Evolutionary conservation across 1,140 invertebrate species (phyloP).

Genomic region (Melanaphis sacchari): DNA sequence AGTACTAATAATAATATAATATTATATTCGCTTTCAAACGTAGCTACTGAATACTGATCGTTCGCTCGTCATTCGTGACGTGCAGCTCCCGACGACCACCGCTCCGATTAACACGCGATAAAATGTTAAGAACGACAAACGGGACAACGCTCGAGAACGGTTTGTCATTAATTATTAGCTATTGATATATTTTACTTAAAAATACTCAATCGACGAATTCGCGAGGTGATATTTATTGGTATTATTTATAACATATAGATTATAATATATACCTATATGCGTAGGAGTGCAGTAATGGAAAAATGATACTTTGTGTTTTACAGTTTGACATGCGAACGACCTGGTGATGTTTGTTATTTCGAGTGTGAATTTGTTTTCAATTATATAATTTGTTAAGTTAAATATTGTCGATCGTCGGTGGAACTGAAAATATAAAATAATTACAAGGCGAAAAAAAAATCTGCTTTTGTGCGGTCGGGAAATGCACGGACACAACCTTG

Average conservation of each 20-base stretch:
- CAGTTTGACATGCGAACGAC: neutral
- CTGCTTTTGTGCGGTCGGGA: conserved; percentile 31
- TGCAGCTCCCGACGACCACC: neutral
- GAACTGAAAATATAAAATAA: neutral
- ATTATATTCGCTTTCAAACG: neutral
- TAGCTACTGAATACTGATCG: neutral
- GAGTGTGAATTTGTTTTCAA: neutral
- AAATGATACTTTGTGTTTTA: neutral
- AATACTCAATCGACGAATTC: neutral
- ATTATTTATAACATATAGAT: neutral
- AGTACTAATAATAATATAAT: neutral
- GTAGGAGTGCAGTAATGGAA: neutral
- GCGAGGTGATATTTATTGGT: neutral
- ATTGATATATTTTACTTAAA: neutral
- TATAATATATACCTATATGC: neutral
- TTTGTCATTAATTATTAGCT: neutral
- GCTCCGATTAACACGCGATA: neutral
- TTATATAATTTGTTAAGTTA: neutral
- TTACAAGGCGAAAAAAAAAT: conserved; percentile 8
- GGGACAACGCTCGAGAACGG: neutral
- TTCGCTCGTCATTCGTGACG: neutral
- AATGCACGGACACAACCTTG: conserved; percentile 29
- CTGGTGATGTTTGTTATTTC: neutral
- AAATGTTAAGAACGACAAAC: neutral
- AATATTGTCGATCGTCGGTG: neutral